Evolutionary conservation across 1,140 invertebrate genomes (phyloP).

Genomic region (Prorops nasuta): DNA sequence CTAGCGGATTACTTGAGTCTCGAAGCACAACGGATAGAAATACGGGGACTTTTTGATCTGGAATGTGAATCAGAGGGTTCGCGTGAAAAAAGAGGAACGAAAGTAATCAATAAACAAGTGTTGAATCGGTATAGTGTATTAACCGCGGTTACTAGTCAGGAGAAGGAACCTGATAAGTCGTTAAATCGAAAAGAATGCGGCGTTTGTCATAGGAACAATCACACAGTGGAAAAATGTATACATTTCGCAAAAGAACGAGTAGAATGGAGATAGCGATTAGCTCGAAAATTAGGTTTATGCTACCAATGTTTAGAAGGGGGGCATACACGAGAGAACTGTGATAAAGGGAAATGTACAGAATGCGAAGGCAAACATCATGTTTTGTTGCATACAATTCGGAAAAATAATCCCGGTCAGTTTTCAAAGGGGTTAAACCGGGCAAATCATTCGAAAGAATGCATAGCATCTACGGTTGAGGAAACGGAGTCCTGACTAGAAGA

Average conservation of each 20-base stretch:
- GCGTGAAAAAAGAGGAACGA: not conserved
- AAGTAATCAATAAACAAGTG: too few species aligned
- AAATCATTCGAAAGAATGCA: not conserved
- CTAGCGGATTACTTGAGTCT: slow-evolving; percentile 1
- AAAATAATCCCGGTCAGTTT: not conserved
- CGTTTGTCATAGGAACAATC: not conserved
- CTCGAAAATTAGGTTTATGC: not conserved
- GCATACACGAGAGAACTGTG: not conserved
- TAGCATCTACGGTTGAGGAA: not conserved
- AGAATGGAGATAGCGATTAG: slow-evolving; percentile 2
- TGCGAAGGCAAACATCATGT: not conserved
- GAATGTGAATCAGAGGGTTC: too few species aligned
- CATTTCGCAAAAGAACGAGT: not conserved
- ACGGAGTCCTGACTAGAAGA: not conserved
- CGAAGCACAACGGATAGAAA: not conserved
- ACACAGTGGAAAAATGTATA: not conserved
- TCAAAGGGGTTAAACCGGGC: not conserved
- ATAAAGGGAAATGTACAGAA: not conserved
- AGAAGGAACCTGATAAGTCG: not conserved
- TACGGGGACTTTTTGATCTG: not conserved
- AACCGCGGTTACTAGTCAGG: not conserved
- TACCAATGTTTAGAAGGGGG: slow-evolving; percentile 3
- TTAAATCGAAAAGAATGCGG: not conserved
- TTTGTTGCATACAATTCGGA: slow-evolving; percentile 2
- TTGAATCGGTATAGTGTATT: not conserved